Evolutionary conservation across 2,113 vertebrate species (phyloP), one percentile per base, ranked within the genome.

Genomic region (Lucifuga dentata): DNA sequence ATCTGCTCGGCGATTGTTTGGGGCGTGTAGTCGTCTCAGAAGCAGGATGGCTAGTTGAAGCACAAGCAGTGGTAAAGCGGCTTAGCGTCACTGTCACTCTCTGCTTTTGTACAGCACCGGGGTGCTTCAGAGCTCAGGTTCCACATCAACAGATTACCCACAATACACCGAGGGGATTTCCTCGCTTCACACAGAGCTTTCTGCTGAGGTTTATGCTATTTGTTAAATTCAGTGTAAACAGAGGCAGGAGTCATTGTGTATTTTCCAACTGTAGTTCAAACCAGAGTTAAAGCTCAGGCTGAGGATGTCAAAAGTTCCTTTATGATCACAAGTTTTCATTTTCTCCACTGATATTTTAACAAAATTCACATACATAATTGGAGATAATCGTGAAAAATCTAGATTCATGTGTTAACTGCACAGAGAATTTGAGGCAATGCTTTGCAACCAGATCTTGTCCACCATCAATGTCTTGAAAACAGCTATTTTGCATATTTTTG

Each of bases 61-160:
- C 46, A 46, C 78, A 56, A 68, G 78, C 73, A 19, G 8, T 8
- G 23, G 69, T 63, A 85, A 86, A 86, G 84, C 82, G 16, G 81
- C 82, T 89, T 86, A 89, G 87, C 87, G 17, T 85, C 82, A 81
- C 82, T 85, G 80, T 85, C 87, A 78, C 66, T 68, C 67, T 2
- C 11, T 39, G 52, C 72, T 35, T 69, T 56, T 82, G 83, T 77
- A 19, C 52, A 83, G 77, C 81, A 46, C 59, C 51, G 26, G 60
- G 85, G 67, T 50, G 63, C 78, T 84, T 68, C 77, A 33, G 52
- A 85, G 81, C 84, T 78, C 76, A 78, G 68, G 84, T 85, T 87
- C 74, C 84, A 81, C 82, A 79, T 79, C 87, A 80, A 73, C 75
- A 84, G 87, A 86, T 89, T 89, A 89, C 84, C 77, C 82, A 80